phyloP scores from a whole-genome alignment of 2,113 vertebrate species.

The Ceuthmochares aereus region DNA sequence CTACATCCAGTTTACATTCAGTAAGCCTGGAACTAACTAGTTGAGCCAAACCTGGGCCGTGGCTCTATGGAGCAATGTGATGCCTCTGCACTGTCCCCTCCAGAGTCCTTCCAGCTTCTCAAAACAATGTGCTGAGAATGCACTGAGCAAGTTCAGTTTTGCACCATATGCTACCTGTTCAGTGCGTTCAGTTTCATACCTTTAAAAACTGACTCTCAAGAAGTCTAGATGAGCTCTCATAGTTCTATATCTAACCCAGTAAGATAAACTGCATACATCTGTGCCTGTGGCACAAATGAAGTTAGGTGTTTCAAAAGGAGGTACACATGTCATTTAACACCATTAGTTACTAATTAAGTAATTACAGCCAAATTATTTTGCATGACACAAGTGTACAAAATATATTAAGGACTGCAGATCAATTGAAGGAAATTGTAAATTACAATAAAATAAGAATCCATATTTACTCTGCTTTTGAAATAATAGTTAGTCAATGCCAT shows the following conservation, averaged over 20 bases:
- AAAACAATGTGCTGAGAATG: neutral
- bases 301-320: neutral
- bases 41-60: neutral
- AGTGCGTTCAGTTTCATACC: neutral
- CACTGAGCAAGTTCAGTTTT: neutral
- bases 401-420: neutral
- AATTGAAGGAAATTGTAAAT: neutral
- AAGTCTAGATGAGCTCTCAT: neutral
- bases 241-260: neutral
- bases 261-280: neutral
- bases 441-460: neutral
- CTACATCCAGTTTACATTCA: neutral
- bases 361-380: neutral
- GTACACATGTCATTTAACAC: neutral
- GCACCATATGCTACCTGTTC: neutral
- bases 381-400: neutral
- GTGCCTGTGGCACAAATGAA: neutral
- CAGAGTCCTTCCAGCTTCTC: neutral
- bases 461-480: neutral
- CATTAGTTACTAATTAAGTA: neutral
- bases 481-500: neutral
- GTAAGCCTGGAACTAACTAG: neutral
- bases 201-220: neutral
- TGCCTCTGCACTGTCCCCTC: neutral
- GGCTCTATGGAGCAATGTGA: neutral